Evolutionary conservation across 2,113 vertebrate genomes (phyloP), one percentile per base, ranked within the genome.

Genomic region (Sphaerodactylus townsendi): DNA sequence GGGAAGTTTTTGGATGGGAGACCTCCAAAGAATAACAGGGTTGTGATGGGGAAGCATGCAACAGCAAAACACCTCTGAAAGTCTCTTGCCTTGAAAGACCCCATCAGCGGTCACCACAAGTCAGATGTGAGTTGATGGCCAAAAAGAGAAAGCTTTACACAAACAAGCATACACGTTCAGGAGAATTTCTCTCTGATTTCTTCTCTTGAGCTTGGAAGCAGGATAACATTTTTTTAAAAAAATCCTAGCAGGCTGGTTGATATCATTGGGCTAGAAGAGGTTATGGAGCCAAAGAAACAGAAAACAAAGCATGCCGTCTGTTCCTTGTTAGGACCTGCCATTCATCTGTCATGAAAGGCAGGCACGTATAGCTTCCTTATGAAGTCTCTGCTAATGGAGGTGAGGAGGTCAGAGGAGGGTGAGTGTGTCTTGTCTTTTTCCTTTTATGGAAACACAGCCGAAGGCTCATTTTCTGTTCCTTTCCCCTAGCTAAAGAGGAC

Each of bases 381-480:
- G 77, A 88, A 88, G 79, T 76, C 0, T 0, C 33, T 84, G 37
- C 84, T 93, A 91, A 92, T 90, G 76, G 79, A 89, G 90, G 92
- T 90, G 89, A 92, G 71, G 68, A 93, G 88, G 91, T 93, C 88
- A 93, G 77, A 0, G 2, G 44, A 90, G 41, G 56, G 84, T 65
- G 33, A 48, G 77, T 81, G 77, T 68, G 90, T 78, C 82, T 76
- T 86, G 46, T 81, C 86, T 85, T 84, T 81, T 92, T 80, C 84
- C 91, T 92, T 87, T 82, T 69, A 85, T 48, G 83, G 82, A 81
- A 91, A 86, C 86, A 87, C 84, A 91, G 83, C 89, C 79, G 87
- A 84, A 19, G 82, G 86, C 88, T 92, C 70, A 85, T 93, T 94
- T 93, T 90, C 44, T 83, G 53, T 73, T 90, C 9, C 83, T 62